Base-by-base conservation (phyloP, 1,140 invertebrate genomes). In the Drosophila arizonae region DNA sequence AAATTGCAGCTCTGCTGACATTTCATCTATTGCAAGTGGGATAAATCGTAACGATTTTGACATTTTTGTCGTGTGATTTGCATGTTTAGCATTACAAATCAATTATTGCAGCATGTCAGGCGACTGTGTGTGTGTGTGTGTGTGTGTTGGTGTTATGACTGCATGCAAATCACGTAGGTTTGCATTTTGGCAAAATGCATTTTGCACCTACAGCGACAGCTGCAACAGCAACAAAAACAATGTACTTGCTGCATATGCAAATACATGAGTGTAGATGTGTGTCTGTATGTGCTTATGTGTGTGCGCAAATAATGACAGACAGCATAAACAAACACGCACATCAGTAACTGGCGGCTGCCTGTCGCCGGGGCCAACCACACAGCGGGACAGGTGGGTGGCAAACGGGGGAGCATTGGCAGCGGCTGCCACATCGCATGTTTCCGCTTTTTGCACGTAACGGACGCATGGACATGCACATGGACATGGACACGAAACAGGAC, bases 131-230 rank as follows among this genome's bases (percentile, higher is more conserved):
- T 24, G 39, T 65, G 17, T 36, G 39, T 65, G 17, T 36, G 58
- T 50, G 43, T 28, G 48, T 39, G 45, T 54, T 33, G 30, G 48
- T 75, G 68, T 58, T 65, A 64, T 71, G 72, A 65, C 48, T 71
- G 61, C 58, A 87, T 87, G 82, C 84, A 82, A 87, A 87, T 88
- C 82, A 87, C 82, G 82, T 87, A 77, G 72, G 73, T 79, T 82
- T 88, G 82, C 84, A 87, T 87, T 88, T 87, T 82, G 79, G 62
- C 79, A 88, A 87, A 88, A 87, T 87, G 79, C 84, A 66, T 87
- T 87, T 87, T 87, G 79, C 82, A 82, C 84, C 79, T 88, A 84
- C 72, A 65, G 69, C 72, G 57, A 66, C 66, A 78, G 65, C 72
- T 65, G 52, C 55, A 64, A 21, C 50, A 79, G 43, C 30, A 70